A percentile compares a stretch with the other conserved stretches of the same genome.
These are phyloP conservation scores for Bactericera cockerelli DNA, from an alignment of 1,140 invertebrate genomes.

Conservation along the genomic window DNA sequence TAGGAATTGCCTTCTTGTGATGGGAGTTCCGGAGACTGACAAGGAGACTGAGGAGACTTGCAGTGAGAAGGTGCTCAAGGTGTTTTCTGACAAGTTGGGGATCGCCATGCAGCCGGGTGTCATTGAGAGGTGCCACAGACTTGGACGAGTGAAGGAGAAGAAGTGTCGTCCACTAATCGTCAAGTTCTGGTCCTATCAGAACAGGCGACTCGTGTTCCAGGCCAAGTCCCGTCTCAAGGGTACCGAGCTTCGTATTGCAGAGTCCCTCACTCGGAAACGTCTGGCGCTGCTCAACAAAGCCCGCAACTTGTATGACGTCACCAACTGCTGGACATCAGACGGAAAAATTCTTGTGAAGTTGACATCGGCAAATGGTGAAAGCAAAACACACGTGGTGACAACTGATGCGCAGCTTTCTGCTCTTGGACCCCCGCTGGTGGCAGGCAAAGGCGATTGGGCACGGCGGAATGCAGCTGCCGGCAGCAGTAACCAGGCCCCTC, in stretches of 20 bases:
- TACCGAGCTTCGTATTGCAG: background rate
- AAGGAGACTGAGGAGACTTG: background rate
- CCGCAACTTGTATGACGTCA: background rate
- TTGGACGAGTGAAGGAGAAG: background rate
- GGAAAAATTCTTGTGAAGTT: background rate
- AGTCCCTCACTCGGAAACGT: background rate
- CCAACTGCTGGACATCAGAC: background rate
- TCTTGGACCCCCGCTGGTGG: too few species aligned
- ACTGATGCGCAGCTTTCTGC: too few species aligned
- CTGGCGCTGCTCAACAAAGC: background rate
- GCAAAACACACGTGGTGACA: too few species aligned
- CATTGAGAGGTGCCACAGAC: background rate
- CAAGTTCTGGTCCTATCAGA: background rate
- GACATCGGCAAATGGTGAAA: too few species aligned
- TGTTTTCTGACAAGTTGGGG: background rate
- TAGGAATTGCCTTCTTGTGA: background rate
- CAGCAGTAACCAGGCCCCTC: too few species aligned
- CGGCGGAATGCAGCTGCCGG: too few species aligned
- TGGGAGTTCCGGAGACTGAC: background rate
- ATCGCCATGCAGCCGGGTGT: background rate
- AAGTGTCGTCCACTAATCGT: background rate
- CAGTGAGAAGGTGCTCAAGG: background rate
- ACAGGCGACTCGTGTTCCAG: background rate
- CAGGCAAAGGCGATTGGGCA: too few species aligned
- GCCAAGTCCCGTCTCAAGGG: background rate